These are phyloP conservation scores for Paramormyrops hopkinsi DNA, from an alignment of 2,797 vertebrate species.

Conservation along the genomic window DNA sequence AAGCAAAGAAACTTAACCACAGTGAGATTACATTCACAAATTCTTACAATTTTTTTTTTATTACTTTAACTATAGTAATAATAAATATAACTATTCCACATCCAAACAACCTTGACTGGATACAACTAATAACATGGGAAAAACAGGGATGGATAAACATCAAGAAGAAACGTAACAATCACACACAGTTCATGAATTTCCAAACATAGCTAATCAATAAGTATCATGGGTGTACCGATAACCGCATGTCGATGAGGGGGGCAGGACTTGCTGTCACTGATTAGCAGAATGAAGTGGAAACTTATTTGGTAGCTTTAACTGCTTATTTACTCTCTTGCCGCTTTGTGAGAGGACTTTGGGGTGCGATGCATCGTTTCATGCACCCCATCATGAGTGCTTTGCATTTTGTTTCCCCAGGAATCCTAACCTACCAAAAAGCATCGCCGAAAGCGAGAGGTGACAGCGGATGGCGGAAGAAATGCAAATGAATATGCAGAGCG, in stretches of 20 bases:
- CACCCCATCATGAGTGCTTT: background rate
- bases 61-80: background rate
- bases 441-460: background rate
- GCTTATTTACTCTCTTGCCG: background rate
- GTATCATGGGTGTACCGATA: background rate
- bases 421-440: background rate
- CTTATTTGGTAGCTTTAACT: background rate
- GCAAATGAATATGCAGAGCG: background rate
- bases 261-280: background rate
- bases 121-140: background rate
- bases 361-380: background rate
- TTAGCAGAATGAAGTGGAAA: background rate
- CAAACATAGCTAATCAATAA: background rate
- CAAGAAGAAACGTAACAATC: background rate
- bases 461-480: background rate
- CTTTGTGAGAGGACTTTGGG: background rate
- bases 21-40: background rate
- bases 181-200: background rate
- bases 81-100: background rate
- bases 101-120: background rate
- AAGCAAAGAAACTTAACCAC: background rate
- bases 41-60: background rate
- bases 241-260: background rate
- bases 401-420: conserved; percentile 1
- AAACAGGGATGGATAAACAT: background rate